Evolutionary conservation across 1,140 invertebrate species (phyloP).

Genomic region (Dreissena rostriformis): DNA sequence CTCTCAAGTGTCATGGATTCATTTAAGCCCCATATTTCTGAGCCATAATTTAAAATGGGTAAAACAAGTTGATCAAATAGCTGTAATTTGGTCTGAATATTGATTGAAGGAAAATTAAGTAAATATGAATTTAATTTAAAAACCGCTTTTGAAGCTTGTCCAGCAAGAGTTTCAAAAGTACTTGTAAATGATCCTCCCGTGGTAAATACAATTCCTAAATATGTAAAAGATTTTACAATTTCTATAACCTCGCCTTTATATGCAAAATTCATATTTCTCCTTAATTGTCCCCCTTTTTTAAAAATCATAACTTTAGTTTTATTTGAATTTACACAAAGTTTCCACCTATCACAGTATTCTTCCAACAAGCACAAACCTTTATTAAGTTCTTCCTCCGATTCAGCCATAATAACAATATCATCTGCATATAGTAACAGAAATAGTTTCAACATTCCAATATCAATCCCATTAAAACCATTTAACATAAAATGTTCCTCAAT

Average conservation of each 20-base stretch:
- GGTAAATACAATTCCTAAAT: constrained; percentile 8
- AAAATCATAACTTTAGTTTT: constrained; percentile 22
- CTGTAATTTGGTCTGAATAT: neutral
- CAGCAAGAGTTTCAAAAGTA: constrained; percentile 2
- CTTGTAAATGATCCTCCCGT: constrained; percentile 5
- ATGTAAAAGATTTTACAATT: constrained; percentile 22
- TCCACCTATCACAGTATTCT: constrained; percentile 26
- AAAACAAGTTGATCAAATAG: constrained; percentile 26
- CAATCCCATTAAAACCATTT: constrained; percentile 18
- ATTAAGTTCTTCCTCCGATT: constrained; percentile 8
- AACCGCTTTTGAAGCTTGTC: constrained; percentile 1
- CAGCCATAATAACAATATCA: constrained; percentile 31
- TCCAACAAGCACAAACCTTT: neutral
- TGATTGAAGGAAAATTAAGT: constrained; percentile 1
- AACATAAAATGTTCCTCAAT: constrained; percentile 29
- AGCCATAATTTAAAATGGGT: constrained; percentile 11
- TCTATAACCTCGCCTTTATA: neutral
- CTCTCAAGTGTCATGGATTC: neutral
- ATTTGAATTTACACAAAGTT: constrained; percentile 12
- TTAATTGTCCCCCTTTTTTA: constrained; percentile 16
- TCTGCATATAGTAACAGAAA: constrained; percentile 42
- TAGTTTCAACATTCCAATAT: constrained; percentile 17
- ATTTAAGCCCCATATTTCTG: constrained; percentile 23
- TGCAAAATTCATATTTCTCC: constrained; percentile 4
- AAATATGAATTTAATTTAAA: constrained; percentile 39